A percentile compares a stretch with the other conserved stretches of the same genome.
Evolutionary conservation across 1,140 invertebrate genomes (phyloP).

Genomic region (Diorhabda carinulata): DNA sequence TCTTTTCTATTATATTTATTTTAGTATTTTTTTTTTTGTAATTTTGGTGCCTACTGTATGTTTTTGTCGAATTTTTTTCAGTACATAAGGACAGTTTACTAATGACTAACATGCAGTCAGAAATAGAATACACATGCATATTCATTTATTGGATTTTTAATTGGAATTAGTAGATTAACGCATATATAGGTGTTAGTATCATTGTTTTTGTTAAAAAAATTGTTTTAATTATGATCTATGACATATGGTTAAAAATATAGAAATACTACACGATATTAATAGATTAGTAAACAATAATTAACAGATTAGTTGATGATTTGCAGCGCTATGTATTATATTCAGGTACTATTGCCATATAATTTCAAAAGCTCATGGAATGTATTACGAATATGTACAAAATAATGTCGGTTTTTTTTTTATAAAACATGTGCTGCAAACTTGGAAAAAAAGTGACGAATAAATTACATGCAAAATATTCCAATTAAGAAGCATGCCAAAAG

Average conservation of each 20-base stretch:
- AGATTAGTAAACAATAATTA: neutral
- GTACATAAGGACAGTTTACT: too few relatives aligned
- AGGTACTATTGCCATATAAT: slow-evolving; percentile 34
- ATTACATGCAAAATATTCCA: neutral
- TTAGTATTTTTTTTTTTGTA: too few relatives aligned
- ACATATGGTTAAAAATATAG: neutral
- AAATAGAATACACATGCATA: too few relatives aligned
- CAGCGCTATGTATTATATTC: slow-evolving; percentile 35
- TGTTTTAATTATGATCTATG: neutral
- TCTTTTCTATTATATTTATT: too few relatives aligned
- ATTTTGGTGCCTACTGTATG: too few relatives aligned
- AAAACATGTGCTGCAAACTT: slow-evolving; percentile 37
- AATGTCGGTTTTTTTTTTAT: slow-evolving; percentile 21
- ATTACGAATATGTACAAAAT: slow-evolving; percentile 26
- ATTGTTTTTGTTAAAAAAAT: neutral
- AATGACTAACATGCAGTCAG: too few relatives aligned
- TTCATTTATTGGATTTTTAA: too few relatives aligned
- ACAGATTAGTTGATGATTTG: slow-evolving; percentile 22
- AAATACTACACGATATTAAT: neutral
- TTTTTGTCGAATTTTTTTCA: too few relatives aligned
- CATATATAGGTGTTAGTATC: slow-evolving; percentile 1
- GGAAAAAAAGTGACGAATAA: slow-evolving; percentile 7
- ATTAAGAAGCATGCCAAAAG: neutral
- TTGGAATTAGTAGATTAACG: too few relatives aligned
- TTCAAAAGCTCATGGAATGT: slow-evolving; percentile 11